Evolutionary conservation across 2,888 invertebrate species (phyloP), one percentile per base, ranked within the genome.

Genomic region (Pterostichus madidus): DNA sequence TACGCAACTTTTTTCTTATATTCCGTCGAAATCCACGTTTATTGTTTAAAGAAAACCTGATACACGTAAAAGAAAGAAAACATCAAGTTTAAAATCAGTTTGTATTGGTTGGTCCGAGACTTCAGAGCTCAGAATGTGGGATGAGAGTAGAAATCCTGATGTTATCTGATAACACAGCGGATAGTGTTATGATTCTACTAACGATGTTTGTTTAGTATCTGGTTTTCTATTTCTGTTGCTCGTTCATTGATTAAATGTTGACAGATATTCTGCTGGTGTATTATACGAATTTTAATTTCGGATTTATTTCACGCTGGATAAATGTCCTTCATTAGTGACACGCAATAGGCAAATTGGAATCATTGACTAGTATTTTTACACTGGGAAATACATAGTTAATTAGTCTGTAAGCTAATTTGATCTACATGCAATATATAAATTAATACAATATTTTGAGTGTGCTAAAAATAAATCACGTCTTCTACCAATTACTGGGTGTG

Each of bases 181-280:
- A 5, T 1, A 13, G 2, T 13, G 49, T 49, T 49, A 49, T 49
- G 49, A 13, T 49, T 49, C 13, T n/a, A 49, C 49, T 49, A 49
- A 49, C 13, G 49, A 49, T 49, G 49, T 49, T 49, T 49, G 49
- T n/a, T 49, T 10, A n/a, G 11, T n/a, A 49, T 49, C 11, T 49
- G 49, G 49, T 49, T 49, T 49, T 49, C 49, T 49, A 49, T 49
- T 49, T 49, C 49, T 49, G 49, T 49, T 13, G 49, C 7, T 44
- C 44, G 44, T 49, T 49, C n/a, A 49, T 49, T 49, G 49, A 49
- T 49, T 49, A 49, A 49, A 49, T 49, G 49, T 49, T 49, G 49
- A 49, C 49, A 49, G 8, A 10, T 49, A 49, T 49, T 49, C 13
- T 49, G 24, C 24, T 24, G 24, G 24, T 24, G 49, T 39, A 3